Conservation (phyloP, 2,113 vertebrate genomes). For the Acrocephalus kingi region DNA sequence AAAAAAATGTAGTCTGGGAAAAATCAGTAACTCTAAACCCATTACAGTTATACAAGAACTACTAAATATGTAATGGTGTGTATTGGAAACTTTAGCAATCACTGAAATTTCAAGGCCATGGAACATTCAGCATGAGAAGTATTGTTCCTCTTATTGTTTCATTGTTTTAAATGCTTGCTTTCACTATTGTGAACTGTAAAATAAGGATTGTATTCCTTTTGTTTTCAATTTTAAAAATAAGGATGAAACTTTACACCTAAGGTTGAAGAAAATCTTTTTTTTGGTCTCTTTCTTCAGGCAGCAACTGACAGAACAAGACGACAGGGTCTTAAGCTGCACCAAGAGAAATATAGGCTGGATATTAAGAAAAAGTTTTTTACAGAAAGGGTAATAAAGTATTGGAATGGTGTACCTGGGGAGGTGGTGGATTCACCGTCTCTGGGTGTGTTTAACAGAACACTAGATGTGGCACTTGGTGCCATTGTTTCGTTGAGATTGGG, state of each 20-base stretch:
- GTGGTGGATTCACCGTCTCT: too few species aligned
- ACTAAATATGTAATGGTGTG: neutral
- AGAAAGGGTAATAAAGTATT: too few species aligned
- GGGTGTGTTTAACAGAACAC: too few species aligned
- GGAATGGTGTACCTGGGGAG: too few species aligned
- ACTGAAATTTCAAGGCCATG: neutral
- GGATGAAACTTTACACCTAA: neutral
- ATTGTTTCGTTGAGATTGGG: too few species aligned
- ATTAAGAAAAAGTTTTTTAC: too few species aligned
- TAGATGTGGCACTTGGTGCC: too few species aligned
- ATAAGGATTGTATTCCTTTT: too few species aligned
- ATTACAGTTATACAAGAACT: neutral
- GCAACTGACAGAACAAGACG: too few species aligned
- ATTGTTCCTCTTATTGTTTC: neutral
- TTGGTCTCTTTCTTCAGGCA: too few species aligned
- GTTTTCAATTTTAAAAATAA: neutral
- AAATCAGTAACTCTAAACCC: neutral
- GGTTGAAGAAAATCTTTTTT: neutral
- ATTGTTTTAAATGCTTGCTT: neutral
- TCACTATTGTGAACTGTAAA: neutral
- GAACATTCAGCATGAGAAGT: neutral
- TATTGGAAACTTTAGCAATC: neutral
- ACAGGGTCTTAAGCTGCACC: too few species aligned
- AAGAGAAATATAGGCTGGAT: too few species aligned
- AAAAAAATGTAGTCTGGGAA: neutral